Evolutionary conservation across 2,797 vertebrate genomes (phyloP).

Genomic region (Microchirus variegatus): DNA sequence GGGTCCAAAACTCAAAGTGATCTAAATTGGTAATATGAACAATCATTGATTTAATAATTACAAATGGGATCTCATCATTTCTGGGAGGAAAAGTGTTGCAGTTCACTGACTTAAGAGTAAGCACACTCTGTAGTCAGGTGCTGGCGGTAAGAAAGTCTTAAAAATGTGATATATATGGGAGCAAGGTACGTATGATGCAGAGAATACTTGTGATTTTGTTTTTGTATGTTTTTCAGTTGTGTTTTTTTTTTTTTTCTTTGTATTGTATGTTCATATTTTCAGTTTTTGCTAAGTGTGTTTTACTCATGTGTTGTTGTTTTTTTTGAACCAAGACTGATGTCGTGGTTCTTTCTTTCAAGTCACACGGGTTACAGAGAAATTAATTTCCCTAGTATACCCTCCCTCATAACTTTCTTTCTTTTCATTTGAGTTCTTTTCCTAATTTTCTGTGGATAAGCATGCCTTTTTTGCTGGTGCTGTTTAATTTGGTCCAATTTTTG

Average conservation of each 20-base stretch:
- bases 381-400: conserved; percentile 62
- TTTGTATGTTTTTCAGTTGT: conserved; percentile 32
- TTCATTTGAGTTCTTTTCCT: conserved; percentile 53
- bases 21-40: conserved; percentile 11
- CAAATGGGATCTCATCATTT: conserved; percentile 14
- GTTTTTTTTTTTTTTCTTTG: conserved; percentile 42
- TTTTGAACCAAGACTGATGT: conserved; percentile 64
- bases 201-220: conserved; percentile 62
- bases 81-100: conserved; percentile 67
- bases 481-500: conserved; percentile 2
- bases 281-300: conserved; percentile 59
- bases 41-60: conserved; percentile 11
- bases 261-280: conserved; percentile 61
- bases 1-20: conserved; percentile 22
- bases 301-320: conserved; percentile 67
- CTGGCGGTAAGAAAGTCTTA: conserved; percentile 88
- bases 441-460: conserved; percentile 58
- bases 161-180: conserved; percentile 78
- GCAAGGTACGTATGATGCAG: conserved; percentile 86
- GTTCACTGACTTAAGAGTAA: conserved; percentile 64
- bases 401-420: conserved; percentile 63
- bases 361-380: conserved; percentile 66
- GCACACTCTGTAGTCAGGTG: conserved; percentile 71
- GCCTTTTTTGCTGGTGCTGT: conserved; percentile 48
- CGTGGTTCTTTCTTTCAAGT: conserved; percentile 69